Evolutionary conservation across 2,888 invertebrate species (phyloP).

Genomic region (Drosophila pseudotalamancana): DNA sequence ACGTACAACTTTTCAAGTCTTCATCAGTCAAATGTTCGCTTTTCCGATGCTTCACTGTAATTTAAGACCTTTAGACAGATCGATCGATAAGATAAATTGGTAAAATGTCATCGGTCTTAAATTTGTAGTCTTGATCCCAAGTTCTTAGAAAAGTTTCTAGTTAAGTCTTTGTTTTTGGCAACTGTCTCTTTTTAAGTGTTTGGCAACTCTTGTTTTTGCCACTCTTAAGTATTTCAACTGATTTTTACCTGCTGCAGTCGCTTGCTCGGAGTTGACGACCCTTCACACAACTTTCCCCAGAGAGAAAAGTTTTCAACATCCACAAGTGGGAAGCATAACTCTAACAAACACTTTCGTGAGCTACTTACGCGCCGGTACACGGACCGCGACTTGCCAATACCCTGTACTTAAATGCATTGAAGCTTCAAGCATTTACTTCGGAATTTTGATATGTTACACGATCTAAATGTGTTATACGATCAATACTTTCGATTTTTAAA

Average conservation of each 20-base stretch:
- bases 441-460: too few relatives aligned
- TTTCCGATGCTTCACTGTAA: too few relatives aligned
- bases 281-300: slow-evolving; percentile 15
- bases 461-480: too few relatives aligned
- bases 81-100: too few relatives aligned
- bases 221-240: slow-evolving; percentile 18
- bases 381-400: neutral
- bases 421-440: too few relatives aligned
- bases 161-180: slow-evolving; percentile 1
- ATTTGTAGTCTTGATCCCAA: too few relatives aligned
- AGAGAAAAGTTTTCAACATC: slow-evolving; percentile 47
- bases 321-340: slow-evolving; percentile 35
- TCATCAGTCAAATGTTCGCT: too few relatives aligned
- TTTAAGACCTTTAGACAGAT: too few relatives aligned
- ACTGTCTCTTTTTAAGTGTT: slow-evolving; percentile 13
- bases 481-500: too few relatives aligned
- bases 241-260: slow-evolving; percentile 16
- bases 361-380: slow-evolving; percentile 1
- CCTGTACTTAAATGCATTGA: neutral
- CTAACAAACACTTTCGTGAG: slow-evolving; percentile 4
- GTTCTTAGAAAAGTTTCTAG: neutral
- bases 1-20: too few relatives aligned
- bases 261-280: neutral
- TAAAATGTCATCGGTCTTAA: too few relatives aligned
- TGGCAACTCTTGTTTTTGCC: neutral